Base-by-base conservation (phyloP, 2,888 invertebrate genomes). In the Prosopocoilus inquinatus region DNA sequence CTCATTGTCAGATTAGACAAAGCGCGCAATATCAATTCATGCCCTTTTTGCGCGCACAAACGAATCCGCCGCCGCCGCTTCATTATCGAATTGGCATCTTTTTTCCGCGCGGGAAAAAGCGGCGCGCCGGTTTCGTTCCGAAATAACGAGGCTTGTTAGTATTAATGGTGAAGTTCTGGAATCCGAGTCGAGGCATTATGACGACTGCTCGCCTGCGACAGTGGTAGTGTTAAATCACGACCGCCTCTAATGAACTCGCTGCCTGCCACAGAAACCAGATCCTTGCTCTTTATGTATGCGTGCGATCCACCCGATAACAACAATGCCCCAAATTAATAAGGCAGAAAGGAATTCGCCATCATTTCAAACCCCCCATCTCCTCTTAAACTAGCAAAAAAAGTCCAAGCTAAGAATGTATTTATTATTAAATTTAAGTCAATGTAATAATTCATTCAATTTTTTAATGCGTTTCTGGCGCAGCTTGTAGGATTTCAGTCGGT, bases 91-190 rank as follows among this genome's bases (percentile, higher is more conserved):
- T 66, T 66, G 64, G 61, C 60, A 60, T 61, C 51, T 59, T 63
- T 62, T 60, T 59, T 57, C 57, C 58, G 58, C 53, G 53, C 56
- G 56, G 55, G 54, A 58, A 60, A 58, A 58, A 55, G 55, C 60
- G 57, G 57, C 66, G 60, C 66, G 60, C 62, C 57, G 61, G 60
- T 65, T 64, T 63, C 66, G 62, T 63, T 66, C 66, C 67, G 66
- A 68, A 70, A 71, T 71, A 71, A 71, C 69, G 71, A 71, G 67
- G 71, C 71, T 70, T 70, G 70, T 71, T 71, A 71, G 68, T 61
- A 67, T 64, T 67, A 65, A 67, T 65, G 65, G 63, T 59, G 66
- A 58, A 63, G 64, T 63, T 62, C 60, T 64, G 64, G 64, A 64
- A 68, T 67, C 66, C 64, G 67, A 64, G 53, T 43, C 53, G 53